Evolutionary conservation across 2,888 invertebrate genomes (phyloP), one percentile per base, ranked within the genome.

Genomic region (Tholera decimalis): DNA sequence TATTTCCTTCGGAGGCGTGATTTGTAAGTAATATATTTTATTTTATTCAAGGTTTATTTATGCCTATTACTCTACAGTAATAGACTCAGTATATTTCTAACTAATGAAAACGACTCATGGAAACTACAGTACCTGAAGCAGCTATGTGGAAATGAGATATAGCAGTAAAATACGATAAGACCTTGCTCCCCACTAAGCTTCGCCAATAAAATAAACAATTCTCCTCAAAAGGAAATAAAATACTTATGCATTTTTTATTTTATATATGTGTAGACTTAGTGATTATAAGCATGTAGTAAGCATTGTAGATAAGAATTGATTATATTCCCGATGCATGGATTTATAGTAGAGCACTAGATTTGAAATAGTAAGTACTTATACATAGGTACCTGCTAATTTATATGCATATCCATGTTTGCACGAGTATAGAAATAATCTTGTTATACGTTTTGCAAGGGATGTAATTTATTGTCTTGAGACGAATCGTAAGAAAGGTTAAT

Each of bases 151-250:
- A 18, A 22, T 13, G 11, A 33, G n/a, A 39, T 41, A 22, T 13
- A 5, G 18, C 9, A 22, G 13, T 15, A 37, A 15, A 18, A 46
- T 46, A 1, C 9, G 11, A 28, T 5, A 15, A 35, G 35, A 28
- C n/a, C 3, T 33, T 24, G 15, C 26, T 44, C 43, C 28, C 0
- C 26, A 35, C 51, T 6, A 30, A 39, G 20, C 9, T 43, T 24
- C 22, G 11, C 15, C 15, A 33, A 43, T 33, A n/a, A 33, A 18
- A 30, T 24, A 13, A 11, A 47, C 18, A 11, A 53, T 24, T 62
- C 20, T 57, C 35, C 62, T 73, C 55, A 69, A 73, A 73, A 73
- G 69, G 33, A 69, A 73, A 73, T 66, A 30, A 35, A 24, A 39
- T 54, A n/a, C n/a, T n/a, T n/a, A 46, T 43, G 37, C 47, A 60